Percentiles rank a stretch among this genome's conserved stretches.
phyloP scores from a whole-genome alignment of 2,113 vertebrate species.

The Scomber scombrus region DNA sequence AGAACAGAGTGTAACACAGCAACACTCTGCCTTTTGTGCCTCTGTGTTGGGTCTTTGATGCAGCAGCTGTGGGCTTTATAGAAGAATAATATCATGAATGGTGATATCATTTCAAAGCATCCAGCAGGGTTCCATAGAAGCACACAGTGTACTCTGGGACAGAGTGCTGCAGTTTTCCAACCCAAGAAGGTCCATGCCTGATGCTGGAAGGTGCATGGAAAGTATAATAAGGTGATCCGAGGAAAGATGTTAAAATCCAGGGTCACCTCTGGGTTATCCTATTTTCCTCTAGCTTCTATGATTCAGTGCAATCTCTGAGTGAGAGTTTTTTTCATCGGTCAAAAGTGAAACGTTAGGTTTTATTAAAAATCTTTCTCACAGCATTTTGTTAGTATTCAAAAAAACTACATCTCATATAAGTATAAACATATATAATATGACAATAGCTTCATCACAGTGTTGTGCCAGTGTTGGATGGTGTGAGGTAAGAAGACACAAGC shows the following conservation, averaged over 20 bases:
- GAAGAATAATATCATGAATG: conserved; percentile 59
- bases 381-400: neutral
- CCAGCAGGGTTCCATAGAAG: conserved; percentile 23
- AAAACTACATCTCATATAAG: neutral
- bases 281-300: neutral
- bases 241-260: neutral
- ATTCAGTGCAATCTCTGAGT: too few relatives aligned
- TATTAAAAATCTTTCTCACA: neutral
- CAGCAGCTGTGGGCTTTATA: conserved; percentile 43
- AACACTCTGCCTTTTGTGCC: conserved; percentile 25
- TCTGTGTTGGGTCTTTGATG: conserved; percentile 27
- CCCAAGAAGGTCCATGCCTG: conserved; percentile 11
- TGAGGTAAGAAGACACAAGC: neutral
- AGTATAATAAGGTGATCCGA: neutral
- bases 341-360: too few relatives aligned
- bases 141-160: conserved; percentile 35
- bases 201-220: neutral
- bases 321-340: too few relatives aligned
- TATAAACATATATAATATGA: too few relatives aligned
- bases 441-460: neutral
- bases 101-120: conserved; percentile 68
- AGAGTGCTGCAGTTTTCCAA: conserved; percentile 2
- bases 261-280: neutral
- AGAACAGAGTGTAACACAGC: conserved; percentile 42
- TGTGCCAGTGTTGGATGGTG: neutral